Conservation (phyloP, 2,113 vertebrate species). For the Aepyceros melampus region DNA sequence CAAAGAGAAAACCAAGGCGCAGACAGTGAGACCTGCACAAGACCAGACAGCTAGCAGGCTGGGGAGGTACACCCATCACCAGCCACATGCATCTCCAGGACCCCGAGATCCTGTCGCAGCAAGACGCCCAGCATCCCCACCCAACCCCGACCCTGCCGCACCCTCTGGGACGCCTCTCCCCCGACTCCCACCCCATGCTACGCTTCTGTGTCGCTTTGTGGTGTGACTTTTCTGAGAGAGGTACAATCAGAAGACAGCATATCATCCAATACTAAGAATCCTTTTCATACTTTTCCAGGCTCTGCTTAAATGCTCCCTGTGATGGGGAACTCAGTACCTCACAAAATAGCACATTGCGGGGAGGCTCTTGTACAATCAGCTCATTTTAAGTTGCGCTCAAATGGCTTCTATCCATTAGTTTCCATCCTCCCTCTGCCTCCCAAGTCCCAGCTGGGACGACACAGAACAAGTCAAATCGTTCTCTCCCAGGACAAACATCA, state of each 20-base stretch:
- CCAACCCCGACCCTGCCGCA: fast-evolving
- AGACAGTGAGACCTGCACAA: neutral
- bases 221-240: neutral
- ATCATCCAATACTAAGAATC: neutral
- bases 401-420: neutral
- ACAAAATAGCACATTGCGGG: fast-evolving
- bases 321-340: neutral
- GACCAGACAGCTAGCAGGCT: neutral
- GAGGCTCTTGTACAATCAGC: neutral
- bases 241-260: neutral
- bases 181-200: fast-evolving
- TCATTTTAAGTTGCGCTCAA: neutral
- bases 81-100: too few species aligned
- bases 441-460: neutral
- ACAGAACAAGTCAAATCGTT: neutral
- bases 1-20: neutral
- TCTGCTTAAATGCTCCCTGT: neutral
- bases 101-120: neutral
- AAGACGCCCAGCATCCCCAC: neutral
- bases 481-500: neutral
- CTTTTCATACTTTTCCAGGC: neutral
- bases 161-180: fast-evolving
- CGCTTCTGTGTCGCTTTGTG: too few species aligned
- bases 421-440: neutral
- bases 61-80: neutral